Evolutionary conservation across 1,140 invertebrate species (phyloP), one percentile per base, ranked within the genome.

Genomic region (roundworm (Caenorhabditis elegans)): DNA sequence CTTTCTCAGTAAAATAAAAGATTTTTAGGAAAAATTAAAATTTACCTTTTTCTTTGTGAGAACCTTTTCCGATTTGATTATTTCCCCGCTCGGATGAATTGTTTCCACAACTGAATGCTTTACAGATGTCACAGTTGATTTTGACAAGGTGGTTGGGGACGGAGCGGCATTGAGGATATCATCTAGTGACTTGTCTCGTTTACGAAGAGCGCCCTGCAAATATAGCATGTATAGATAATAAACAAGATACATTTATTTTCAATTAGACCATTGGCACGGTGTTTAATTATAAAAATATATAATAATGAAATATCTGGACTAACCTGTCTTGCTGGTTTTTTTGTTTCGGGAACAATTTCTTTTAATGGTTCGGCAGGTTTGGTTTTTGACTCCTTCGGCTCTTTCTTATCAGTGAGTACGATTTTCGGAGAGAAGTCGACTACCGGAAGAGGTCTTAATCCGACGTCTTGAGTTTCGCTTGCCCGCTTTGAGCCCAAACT

Each of bases 241-340:
- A n/a, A n/a, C n/a, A n/a, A n/a, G n/a, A n/a, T n/a, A n/a, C n/a
- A n/a, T n/a, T n/a, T n/a, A n/a, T n/a, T n/a, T n/a, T n/a, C n/a
- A n/a, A n/a, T n/a, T n/a, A n/a, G n/a, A n/a, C n/a, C n/a, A n/a
- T n/a, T n/a, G n/a, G n/a, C n/a, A n/a, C 2, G 1, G 26, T 24
- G 22, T 53, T 53, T 26, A 13, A 24, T 17, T 48, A 17, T 48
- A 17, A 53, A 49, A 11, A n/a, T 51, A 31, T 17, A 24, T 43
- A n/a, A n/a, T 13, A 53, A 22, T 78, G 0, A 1, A 55, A 22
- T 34, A 19, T 55, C 5, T 53, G 5, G 43, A 28, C 22, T 3
- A 5, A 81, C 80, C 80, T 81, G 80, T 81, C 80, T 48, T 1
- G 31, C 22, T 17, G 80, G 80, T 43, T 81, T 81, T 22, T 47